Base-by-base conservation (phyloP, 2,797 vertebrate species). In the Coendou prehensilis region DNA sequence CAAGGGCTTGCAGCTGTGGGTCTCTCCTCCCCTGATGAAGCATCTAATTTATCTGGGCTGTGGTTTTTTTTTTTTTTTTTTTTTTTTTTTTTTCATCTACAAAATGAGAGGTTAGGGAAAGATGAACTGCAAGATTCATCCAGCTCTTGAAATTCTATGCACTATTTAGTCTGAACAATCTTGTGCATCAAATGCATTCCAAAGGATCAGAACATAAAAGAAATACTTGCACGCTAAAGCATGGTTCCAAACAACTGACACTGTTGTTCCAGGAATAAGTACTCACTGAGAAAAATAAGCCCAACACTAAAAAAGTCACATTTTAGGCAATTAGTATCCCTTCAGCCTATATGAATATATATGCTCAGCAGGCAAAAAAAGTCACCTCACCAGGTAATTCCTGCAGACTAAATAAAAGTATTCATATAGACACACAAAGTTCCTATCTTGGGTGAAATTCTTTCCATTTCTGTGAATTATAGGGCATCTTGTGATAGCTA, bases 21-120 rank as follows among this genome's bases (percentile, higher is more conserved):
- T n/a, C 45, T 10, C n/a, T 11, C 52, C 33, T 50, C n/a, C 59
- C 23, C 3, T 0, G 0, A 52, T 1, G 37, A 84, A 76, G 73
- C 92, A 80, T 52, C 93, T 59, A 79, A 91, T 54, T 96, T 71
- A 73, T 76, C 73, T 57, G 78, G 80, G 84, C n/a, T 96, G 89
- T 56, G 84, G 41, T 52, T 52, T 52, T 52, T 52, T 11, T 41
- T 52, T 81, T 94, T 69, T 86, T 88, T 95, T 63, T 83, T 83
- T 2, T 41, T 41, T 52, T 81, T 94, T 69, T 86, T 88, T 95
- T 63, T 83, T 83, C 63, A 80, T 92, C 50, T 92, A 59, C 61
- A 97, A 97, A 97, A 97, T 93, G 71, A 97, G 80, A 89, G 73
- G 63, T 93, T 76, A 92, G 82, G 15, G 79, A 95, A 41, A 93